Evolutionary conservation across 1,140 invertebrate species (phyloP).

Genomic region (Drosophila ananassae): DNA sequence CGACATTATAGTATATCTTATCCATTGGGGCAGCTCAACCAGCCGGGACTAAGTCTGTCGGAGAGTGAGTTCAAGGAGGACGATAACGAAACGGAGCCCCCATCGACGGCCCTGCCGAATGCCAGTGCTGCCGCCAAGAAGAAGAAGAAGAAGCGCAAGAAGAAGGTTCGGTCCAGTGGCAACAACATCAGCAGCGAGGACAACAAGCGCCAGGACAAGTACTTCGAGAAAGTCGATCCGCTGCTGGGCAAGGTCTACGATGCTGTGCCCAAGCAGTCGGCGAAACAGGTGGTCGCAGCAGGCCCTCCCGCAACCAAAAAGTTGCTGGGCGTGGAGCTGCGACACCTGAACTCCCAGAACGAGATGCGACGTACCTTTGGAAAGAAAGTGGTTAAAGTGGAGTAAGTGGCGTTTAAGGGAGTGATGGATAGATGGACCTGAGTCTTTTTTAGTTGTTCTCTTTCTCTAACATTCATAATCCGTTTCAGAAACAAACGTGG

Average conservation of each 20-base stretch:
- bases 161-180: constrained; percentile 84
- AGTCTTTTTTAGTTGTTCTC: too few relatives aligned
- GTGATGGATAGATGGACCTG: background rate
- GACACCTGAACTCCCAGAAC: constrained; percentile 92
- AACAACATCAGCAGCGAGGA: constrained; percentile 87
- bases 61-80: constrained; percentile 90
- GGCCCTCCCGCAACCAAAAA: constrained; percentile 81
- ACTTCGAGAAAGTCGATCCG: constrained; percentile 71
- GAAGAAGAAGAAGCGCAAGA: constrained; percentile 89
- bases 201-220: constrained; percentile 85
- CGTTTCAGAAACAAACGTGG: constrained; percentile 86
- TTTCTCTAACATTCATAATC: too few relatives aligned
- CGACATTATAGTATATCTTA: constrained; percentile 1
- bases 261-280: constrained; percentile 58
- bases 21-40: constrained; percentile 84
- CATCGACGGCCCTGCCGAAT: constrained; percentile 84
- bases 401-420: constrained; percentile 61
- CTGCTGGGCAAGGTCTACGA: constrained; percentile 66
- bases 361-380: constrained; percentile 95
- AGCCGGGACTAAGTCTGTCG: constrained; percentile 86
- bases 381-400: constrained; percentile 88
- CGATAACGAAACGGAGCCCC: constrained; percentile 88
- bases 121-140: constrained; percentile 84
- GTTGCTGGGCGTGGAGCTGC: constrained; percentile 88
- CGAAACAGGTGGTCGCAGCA: constrained; percentile 32